These are phyloP conservation scores for Myotis planiceps DNA, from an alignment of 2,797 vertebrate genomes.

Conservation along the genomic window DNA sequence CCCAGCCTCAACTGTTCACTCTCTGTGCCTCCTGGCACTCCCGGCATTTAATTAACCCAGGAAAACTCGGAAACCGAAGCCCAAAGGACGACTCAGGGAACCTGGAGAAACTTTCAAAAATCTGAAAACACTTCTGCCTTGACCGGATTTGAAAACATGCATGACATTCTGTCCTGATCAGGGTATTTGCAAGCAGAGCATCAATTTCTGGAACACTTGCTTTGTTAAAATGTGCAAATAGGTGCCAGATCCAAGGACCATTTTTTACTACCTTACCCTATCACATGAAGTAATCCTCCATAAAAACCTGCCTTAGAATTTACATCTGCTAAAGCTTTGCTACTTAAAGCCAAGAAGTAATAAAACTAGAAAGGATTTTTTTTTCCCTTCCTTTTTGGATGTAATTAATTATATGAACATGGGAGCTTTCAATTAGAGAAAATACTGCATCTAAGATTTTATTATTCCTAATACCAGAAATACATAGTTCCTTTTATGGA, in stretches of 20 bases:
- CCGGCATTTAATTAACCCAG: not conserved
- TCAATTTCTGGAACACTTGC: accelerated
- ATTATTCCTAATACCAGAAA: not conserved
- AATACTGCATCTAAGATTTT: not conserved
- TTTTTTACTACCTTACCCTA: not conserved
- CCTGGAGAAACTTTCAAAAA: not conserved
- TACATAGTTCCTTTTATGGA: not conserved
- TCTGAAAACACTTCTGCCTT: not conserved
- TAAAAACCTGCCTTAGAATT: not conserved
- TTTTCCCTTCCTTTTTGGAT: not conserved
- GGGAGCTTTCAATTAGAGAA: not conserved
- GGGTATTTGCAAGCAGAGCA: accelerated
- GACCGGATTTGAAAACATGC: not conserved
- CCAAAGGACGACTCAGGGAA: accelerated
- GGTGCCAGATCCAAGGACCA: not conserved
- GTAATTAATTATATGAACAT: not conserved
- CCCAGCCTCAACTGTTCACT: not conserved
- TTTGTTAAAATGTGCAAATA: too few relatives aligned
- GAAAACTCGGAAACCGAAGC: not conserved
- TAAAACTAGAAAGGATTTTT: not conserved
- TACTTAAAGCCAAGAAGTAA: not conserved
- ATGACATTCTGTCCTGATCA: not conserved
- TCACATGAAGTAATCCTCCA: not conserved
- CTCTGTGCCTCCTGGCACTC: not conserved
- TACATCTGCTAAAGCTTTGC: not conserved